Evolutionary conservation across 2,888 invertebrate species (phyloP).

Genomic region (Lepidocyrtinus sp.): DNA sequence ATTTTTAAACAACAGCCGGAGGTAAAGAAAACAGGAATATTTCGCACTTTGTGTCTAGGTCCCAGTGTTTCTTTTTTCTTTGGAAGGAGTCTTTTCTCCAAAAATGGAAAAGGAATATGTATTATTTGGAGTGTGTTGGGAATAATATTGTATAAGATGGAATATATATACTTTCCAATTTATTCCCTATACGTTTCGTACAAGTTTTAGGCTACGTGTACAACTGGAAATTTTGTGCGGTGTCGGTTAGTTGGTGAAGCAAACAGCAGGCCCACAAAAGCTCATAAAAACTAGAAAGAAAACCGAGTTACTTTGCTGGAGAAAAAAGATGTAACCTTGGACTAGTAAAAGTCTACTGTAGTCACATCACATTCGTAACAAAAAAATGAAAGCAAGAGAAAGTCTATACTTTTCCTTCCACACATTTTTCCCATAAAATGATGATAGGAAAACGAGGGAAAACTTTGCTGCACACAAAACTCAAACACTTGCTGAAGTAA

Average conservation of each 20-base stretch:
- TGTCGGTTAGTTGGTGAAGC: not conserved
- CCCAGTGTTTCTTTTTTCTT: too few species aligned
- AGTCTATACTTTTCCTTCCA: too few species aligned
- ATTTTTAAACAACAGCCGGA: not conserved
- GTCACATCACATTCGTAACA: constrained; percentile 35
- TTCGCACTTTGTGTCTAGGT: too few species aligned
- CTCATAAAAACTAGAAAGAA: constrained; percentile 31
- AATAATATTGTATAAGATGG: too few species aligned
- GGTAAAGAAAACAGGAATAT: not conserved
- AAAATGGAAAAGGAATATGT: too few species aligned
- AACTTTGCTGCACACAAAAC: not conserved
- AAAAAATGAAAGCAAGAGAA: not conserved
- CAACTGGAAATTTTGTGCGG: not conserved
- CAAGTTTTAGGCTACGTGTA: too few species aligned
- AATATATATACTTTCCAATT: too few species aligned
- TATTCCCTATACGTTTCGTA: too few species aligned
- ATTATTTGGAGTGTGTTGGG: too few species aligned
- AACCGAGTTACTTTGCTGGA: constrained; percentile 10
- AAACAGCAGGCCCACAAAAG: constrained; percentile 20
- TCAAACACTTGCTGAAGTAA: too few species aligned
- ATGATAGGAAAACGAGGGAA: not conserved
- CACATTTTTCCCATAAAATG: not conserved
- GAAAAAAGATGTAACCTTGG: constrained; percentile 43
- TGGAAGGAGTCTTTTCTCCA: too few species aligned
- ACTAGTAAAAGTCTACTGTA: constrained; percentile 22